Base-by-base conservation (phyloP, 2,113 vertebrate genomes). In the Hippocampus comes region DNA sequence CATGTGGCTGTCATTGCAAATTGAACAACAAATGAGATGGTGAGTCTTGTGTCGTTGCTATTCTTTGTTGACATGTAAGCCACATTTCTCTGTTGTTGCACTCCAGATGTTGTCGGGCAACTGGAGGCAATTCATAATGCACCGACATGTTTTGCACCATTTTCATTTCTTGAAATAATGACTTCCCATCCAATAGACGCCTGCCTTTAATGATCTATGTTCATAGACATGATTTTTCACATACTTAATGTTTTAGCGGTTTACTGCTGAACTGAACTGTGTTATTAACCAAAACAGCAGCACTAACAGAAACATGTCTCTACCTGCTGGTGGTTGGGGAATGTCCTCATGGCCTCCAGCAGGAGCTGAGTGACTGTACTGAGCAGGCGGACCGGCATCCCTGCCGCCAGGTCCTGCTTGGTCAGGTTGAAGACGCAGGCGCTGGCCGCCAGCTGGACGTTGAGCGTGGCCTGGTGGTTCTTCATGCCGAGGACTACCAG, bases 341-440 rank as follows among this genome's bases (percentile, higher is more conserved):
- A 99, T 64, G 97, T 96, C 84, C 95, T 95, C 97, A 99, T 99
- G 81, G 97, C 97, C 85, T 98, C 96, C 71, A 99, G 93, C 0
- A 98, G 93, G 65, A 98, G 90, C 82, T 98, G 96, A 18, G 96
- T 98, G 86, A 98, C 93, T 1, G 94, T 94, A 0, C 96, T 95
- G 73, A 99, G 78, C 18, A 98, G 94, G 5, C 95, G 89, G 34
- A 98, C 96, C 3, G 97, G 97, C 95, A 99, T 96, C 4, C 96
- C 96, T 2, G 91, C 92, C 4, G 97, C 97, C 88, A 99, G 84
- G 74, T 99, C 97, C 85, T 99, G 97, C 86, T 99, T 99, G 46
- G 97, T 99, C 83, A 99, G 91, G 90, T 99, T 99, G 85, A 99
- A 99, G 60, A 99, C 97, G 77, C 97, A 99, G 0, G 97, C 97